Evolutionary conservation across 2,113 vertebrate genomes (phyloP), one percentile per base, ranked within the genome.

Genomic region (Carlito syrichta): DNA sequence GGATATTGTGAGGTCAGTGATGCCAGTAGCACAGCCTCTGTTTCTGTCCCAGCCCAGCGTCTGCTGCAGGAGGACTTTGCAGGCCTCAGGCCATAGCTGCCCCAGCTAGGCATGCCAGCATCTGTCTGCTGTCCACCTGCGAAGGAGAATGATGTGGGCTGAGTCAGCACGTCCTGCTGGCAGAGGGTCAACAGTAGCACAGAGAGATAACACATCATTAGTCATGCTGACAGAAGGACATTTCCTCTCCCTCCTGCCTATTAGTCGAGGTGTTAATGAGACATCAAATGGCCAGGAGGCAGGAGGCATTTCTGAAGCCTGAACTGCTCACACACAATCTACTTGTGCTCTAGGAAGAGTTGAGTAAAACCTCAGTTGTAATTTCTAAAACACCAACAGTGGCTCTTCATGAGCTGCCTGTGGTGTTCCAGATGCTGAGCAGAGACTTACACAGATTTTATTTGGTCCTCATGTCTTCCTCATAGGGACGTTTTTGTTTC

Each of bases 201-300:
- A 4, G 69, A 86, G 69, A 95, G 85, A 92, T 90, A 91, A 84
- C 82, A 84, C 22, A 35, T 81, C 43, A 35, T 94, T 90, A 92
- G 76, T 97, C 85, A 38, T 83, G 91, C 58, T 96, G 94, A 86
- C 85, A 73, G 76, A 84, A 89, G 92, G 58, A 81, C 0, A 0
- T 32, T 94, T 86, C 52, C 76, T 93, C 63, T 95, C 60, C 30
- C 58, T 81, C 81, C 71, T 62, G 85, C 83, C 50, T 91, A 38
- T 84, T 88, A 60, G 91, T 50, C 54, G 68, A 91, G 82, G 93
- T 58, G 74, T 84, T 95, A 95, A 96, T 89, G 96, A 96, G 92
- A 83, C 93, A 50, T 45, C 40, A 83, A 95, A 73, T 77, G 82
- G 56, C 77, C 68, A 48, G 66, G n/a, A 83, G 92, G 94, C 83